phyloP scores from a whole-genome alignment of 1,140 invertebrate species.

The Sitophilus oryzae region DNA sequence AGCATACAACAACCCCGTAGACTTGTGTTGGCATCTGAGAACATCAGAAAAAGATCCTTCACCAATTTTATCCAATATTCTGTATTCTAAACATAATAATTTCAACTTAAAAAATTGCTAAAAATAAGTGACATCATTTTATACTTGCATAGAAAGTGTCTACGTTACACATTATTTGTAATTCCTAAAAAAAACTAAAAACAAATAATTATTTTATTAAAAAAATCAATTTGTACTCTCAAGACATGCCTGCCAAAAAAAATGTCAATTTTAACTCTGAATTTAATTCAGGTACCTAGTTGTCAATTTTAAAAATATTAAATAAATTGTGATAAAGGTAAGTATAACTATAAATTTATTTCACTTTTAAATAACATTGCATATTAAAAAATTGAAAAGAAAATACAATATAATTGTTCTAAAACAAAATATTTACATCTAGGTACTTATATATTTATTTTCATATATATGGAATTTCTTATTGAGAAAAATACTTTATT shows the following conservation, averaged over 20 bases:
- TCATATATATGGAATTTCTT: no score
- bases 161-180: neutral
- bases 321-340: slow-evolving; percentile 6
- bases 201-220: neutral
- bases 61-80: slow-evolving; percentile 56
- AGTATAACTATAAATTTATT: neutral
- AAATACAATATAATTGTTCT: no score
- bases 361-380: slow-evolving; percentile 2
- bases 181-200: neutral
- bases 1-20: slow-evolving; percentile 51
- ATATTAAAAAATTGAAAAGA: no score
- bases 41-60: slow-evolving; percentile 67
- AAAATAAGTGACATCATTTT: no score
- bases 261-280: slow-evolving; percentile 4
- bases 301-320: slow-evolving; percentile 2
- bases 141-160: neutral
- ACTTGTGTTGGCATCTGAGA: slow-evolving; percentile 56
- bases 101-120: no score
- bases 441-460: no score
- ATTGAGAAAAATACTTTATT: no score
- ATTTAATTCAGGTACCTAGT: no score
- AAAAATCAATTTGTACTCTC: neutral
- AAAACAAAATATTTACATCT: no score
- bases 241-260: slow-evolving; percentile 3
- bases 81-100: slow-evolving; percentile 51